These are phyloP conservation scores for Drosophila pseudotalamancana DNA, from an alignment of 2,888 invertebrate species.

Conservation along the genomic window DNA sequence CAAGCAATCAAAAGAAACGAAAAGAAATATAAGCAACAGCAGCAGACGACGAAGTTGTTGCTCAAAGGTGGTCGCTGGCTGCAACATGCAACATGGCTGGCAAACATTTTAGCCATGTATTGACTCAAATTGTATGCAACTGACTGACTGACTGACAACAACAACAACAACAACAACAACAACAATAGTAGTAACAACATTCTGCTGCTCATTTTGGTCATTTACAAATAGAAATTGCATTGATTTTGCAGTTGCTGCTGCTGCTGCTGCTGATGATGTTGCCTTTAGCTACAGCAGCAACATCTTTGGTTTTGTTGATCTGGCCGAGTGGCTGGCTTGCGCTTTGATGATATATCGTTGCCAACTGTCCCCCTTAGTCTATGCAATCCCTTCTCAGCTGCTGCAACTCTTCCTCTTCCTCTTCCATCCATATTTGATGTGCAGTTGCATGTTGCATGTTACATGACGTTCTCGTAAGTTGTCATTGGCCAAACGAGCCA, in stretches of 20 bases:
- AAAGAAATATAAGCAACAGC: neutral
- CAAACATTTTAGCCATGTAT: constrained; percentile 27
- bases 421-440: constrained; percentile 69
- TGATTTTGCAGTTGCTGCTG: constrained; percentile 57
- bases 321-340: constrained; percentile 31
- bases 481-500: constrained; percentile 68
- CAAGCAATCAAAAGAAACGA: constrained; percentile 24
- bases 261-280: constrained; percentile 15
- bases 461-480: constrained; percentile 71
- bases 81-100: constrained; percentile 40
- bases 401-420: neutral
- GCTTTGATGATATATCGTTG: constrained; percentile 76
- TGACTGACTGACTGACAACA: constrained; percentile 34
- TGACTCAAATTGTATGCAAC: constrained; percentile 48
- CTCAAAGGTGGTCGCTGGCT: constrained; percentile 80
- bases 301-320: constrained; percentile 20
- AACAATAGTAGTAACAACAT: constrained; percentile 35
- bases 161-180: constrained; percentile 36
- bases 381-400: neutral
- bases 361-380: constrained; percentile 41
- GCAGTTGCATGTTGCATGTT: constrained; percentile 68
- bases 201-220: constrained; percentile 71
- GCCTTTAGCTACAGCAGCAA: constrained; percentile 20
- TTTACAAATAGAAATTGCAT: constrained; percentile 81
- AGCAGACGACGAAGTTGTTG: constrained; percentile 34